phyloP scores from a whole-genome alignment of 2,113 vertebrate genomes.

The Coptodon rendalli region DNA sequence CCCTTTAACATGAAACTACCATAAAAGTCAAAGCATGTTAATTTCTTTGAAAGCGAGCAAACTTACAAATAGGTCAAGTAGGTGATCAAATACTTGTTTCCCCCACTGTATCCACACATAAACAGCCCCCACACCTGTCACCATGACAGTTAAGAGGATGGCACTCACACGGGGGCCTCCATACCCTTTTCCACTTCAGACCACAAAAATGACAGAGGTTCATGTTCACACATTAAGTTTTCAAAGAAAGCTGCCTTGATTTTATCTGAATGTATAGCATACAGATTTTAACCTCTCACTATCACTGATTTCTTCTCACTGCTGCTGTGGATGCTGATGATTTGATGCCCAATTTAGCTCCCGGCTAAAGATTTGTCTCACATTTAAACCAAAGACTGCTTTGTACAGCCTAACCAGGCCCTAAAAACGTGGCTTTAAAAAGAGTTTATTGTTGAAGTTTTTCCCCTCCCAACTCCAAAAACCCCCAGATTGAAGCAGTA shows the following conservation, averaged over 20 bases:
- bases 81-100: background rate
- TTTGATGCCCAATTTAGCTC: background rate
- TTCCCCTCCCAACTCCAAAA: constrained; percentile 25
- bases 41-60: background rate
- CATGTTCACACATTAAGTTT: background rate
- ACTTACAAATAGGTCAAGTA: background rate
- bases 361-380: constrained; percentile 5
- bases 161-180: constrained; percentile 17
- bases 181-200: background rate
- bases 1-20: background rate
- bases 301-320: background rate
- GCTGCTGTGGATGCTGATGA: background rate
- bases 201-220: background rate
- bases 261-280: background rate
- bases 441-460: constrained; percentile 55
- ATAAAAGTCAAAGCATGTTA: background rate
- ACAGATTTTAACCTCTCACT: background rate
- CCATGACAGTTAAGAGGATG: constrained; percentile 34
- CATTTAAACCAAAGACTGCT: constrained; percentile 12
- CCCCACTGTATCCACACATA: background rate
- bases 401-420: background rate
- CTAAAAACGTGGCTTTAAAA: constrained; percentile 38
- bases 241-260: background rate
- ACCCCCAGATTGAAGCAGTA: constrained; percentile 15
- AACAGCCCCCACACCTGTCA: background rate